phyloP scores from a whole-genome alignment of 2,888 invertebrate genomes.

The Augiades crinisus region DNA sequence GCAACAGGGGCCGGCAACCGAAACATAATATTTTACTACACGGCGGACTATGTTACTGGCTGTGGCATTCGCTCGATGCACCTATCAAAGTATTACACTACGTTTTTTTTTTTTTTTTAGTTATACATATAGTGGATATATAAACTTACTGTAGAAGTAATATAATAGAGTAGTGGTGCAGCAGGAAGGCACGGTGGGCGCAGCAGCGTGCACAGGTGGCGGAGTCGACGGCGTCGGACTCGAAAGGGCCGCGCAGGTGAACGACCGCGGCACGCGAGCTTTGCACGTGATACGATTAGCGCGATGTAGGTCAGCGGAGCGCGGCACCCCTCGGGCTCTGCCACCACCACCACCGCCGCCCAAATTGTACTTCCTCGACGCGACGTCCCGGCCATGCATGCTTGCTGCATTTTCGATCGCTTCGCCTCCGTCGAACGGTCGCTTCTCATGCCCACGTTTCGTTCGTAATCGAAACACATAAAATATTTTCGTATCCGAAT shows the following conservation, averaged over 20 bases:
- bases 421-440: not conserved
- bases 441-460: not conserved
- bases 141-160: too few species aligned
- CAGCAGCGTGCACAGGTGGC: not conserved
- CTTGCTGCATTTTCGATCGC: constrained; percentile 16
- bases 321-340: constrained; percentile 36
- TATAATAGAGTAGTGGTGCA: not conserved
- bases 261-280: constrained; percentile 62
- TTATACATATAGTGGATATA: too few species aligned
- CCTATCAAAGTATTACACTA: too few species aligned
- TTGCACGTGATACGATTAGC: constrained; percentile 68
- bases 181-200: not conserved
- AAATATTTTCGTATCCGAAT: too few species aligned
- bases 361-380: constrained; percentile 12
- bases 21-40: too few species aligned
- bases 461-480: not conserved
- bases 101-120: too few species aligned
- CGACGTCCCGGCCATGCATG: constrained; percentile 16
- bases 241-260: constrained; percentile 45
- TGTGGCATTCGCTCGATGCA: too few species aligned
- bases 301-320: constrained; percentile 64
- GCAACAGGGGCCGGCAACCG: too few species aligned
- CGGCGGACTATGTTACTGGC: too few species aligned
- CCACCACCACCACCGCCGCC: constrained; percentile 1
- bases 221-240: too few species aligned